Base-by-base conservation (phyloP, 2,797 vertebrate genomes). In the Bradypus variegatus region DNA sequence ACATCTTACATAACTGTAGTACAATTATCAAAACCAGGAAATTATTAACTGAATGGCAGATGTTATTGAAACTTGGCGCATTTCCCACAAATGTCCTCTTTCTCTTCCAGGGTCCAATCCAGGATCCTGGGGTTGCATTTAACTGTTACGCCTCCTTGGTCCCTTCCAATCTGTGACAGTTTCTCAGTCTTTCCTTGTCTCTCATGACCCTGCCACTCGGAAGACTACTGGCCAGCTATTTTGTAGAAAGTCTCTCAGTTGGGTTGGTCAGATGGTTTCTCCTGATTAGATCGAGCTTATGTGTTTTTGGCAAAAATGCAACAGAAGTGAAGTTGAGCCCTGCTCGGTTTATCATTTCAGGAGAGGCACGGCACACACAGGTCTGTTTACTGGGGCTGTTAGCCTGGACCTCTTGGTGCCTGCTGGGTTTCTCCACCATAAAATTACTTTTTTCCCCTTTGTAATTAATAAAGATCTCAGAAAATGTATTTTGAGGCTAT, bases 151-250 rank as follows among this genome's bases (percentile, higher is more conserved):
- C 48, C 31, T 33, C 60, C 50, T 64, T 70, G 4, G 50, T 86
- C 36, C 85, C 60, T 77, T 89, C 58, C 29, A 15, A 6, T n/a
- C 38, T 62, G n/a, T 53, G 70, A 48, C 81, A 69, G 36, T 16
- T 70, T 72, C 84, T 88, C 65, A 36, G 19, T 92, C 88, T 82
- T 94, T 76, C 55, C 55, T 72, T 21, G 60, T 89, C 62, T 92
- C 88, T 41, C 27, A 2, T 50, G 79, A 82, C 83, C 45, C 36
- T 73, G 89, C 82, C 8, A 64, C 69, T 84, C 58, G 3, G 48
- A 78, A 65, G 69, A 33, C 21, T 62, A 33, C 45, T 60, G 8
- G 55, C 60, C 33, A 70, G 73, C 83, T 55, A 64, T 65, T 89
- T 70, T 58, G 45, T 62, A 65, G 64, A 88, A 11, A 86, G 8